phyloP scores from a whole-genome alignment of 2,888 invertebrate species.

The Lepidocyrtinus sp. region DNA sequence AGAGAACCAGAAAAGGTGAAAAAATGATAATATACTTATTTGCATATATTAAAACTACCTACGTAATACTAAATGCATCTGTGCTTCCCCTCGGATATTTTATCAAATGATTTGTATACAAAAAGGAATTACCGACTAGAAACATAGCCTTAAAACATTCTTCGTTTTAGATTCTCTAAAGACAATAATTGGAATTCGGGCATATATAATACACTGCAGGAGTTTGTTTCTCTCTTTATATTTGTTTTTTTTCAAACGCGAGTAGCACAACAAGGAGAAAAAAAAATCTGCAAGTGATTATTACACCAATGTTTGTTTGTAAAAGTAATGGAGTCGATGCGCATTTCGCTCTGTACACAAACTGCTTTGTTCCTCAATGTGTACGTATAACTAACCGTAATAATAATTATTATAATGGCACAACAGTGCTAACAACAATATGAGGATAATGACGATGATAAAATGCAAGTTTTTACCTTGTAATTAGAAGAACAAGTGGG shows the following conservation, averaged over 20 bases:
- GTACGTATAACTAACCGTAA: slow-evolving; percentile 42
- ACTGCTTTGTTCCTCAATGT: background rate
- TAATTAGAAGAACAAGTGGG: slow-evolving; percentile 36
- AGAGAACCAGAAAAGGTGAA: slow-evolving; percentile 28
- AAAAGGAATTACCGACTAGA: background rate
- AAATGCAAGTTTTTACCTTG: slow-evolving; percentile 45
- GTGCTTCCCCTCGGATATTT: background rate
- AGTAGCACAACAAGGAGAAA: too few relatives aligned
- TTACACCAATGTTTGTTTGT: background rate
- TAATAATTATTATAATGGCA: slow-evolving; percentile 52
- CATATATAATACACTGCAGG: background rate
- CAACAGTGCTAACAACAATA: background rate
- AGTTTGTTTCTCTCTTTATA: slow-evolving; percentile 20
- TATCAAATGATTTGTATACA: background rate
- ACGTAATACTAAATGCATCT: background rate
- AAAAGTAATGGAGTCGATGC: background rate
- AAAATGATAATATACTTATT: slow-evolving; percentile 42
- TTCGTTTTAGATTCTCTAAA: background rate
- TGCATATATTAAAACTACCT: slow-evolving; percentile 32
- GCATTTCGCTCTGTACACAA: background rate
- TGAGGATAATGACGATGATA: slow-evolving; percentile 35
- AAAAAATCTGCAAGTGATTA: too few relatives aligned
- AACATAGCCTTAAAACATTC: background rate
- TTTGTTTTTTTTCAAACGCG: slow-evolving; percentile 38
- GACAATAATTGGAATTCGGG: background rate